phyloP scores from a whole-genome alignment of 2,113 vertebrate species.

The Ornithorhynchus anatinus region DNA sequence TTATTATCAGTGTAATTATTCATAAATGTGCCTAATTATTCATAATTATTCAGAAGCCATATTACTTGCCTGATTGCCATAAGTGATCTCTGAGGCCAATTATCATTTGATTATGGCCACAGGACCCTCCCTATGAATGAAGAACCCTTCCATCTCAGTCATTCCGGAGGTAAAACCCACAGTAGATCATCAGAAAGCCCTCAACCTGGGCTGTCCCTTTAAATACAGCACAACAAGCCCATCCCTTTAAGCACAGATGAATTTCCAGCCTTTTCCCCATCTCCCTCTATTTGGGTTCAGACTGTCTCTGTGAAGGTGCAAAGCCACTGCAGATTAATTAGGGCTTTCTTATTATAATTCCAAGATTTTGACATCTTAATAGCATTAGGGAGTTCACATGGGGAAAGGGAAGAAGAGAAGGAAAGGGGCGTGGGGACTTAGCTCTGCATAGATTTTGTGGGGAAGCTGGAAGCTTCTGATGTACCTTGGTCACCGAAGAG shows the following conservation, averaged over 20 bases:
- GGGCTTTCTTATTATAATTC: constrained; percentile 69
- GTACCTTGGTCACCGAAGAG: constrained; percentile 5
- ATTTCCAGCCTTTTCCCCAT: constrained; percentile 48
- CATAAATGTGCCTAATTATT: constrained; percentile 82
- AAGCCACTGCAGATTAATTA: constrained; percentile 69
- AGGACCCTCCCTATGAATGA: constrained; percentile 56
- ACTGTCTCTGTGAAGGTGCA: constrained; percentile 59
- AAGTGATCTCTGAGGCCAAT: constrained; percentile 77
- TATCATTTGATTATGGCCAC: constrained; percentile 71
- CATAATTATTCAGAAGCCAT: constrained; percentile 81
- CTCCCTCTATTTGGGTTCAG: constrained; percentile 58
- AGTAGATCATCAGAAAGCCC: constrained; percentile 15
- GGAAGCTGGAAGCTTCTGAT: constrained; percentile 19
- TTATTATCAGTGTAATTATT: constrained; percentile 83
- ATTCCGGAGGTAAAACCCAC: constrained; percentile 17
- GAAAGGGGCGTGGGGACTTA: constrained; percentile 50
- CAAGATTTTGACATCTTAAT: constrained; percentile 75
- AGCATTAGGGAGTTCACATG: constrained; percentile 25
- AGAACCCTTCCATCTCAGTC: constrained; percentile 55
- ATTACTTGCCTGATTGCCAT: constrained; percentile 77
- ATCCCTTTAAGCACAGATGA: constrained; percentile 23
- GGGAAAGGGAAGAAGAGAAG: constrained; percentile 31
- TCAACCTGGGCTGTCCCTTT: constrained; percentile 37
- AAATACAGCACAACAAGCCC: constrained; percentile 57
- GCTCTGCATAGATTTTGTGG: constrained; percentile 29